Evolutionary conservation across 1,140 invertebrate species (phyloP), one percentile per base, ranked within the genome.

Genomic region (Aplysia californica): DNA sequence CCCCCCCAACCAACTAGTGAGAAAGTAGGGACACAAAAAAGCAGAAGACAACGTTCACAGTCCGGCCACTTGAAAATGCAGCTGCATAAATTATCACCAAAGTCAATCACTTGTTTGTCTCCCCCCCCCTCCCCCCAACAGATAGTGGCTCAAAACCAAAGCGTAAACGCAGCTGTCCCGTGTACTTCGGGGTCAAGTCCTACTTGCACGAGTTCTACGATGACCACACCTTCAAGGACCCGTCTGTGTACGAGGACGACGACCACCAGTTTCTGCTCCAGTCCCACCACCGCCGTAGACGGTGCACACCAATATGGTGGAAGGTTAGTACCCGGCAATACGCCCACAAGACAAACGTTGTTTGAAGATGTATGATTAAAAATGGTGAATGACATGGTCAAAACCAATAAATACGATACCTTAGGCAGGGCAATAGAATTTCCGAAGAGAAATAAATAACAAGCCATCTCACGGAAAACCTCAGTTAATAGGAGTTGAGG

Each of bases 191-290:
- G 23, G 89, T 91, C 36, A 90, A 88, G 80, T 91, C 90, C 38
- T 91, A 91, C 77, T 80, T 91, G 33, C 90, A 91, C 77, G 83
- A 91, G 36, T 91, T 91, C 83, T 91, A 91, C 80, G 89, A 91
- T 66, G 80, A 81, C n/a, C 84, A 85, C 44, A 82, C 82, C 69
- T 83, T 75, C 56, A 87, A 88, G 75, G 84, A 88, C 75, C 87
- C 87, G 4, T 65, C 75, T 23, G 82, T 89, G 31, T 89, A 89
- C 77, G 89, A 90, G 66, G 90, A 91, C 29, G 90, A 91, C 41
- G 89, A 90, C 79, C 88, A 87, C 71, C 86, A 87, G 31, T 90
- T 89, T 75, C 82, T 91, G 29, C 82, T 91, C 56, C 84, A 88
- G 68, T 87, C 90, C 2, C 74, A 81, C 64, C 78, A 79, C 15